phyloP scores from a whole-genome alignment of 2,797 vertebrate genomes.

The Enteromius paludinosus region DNA sequence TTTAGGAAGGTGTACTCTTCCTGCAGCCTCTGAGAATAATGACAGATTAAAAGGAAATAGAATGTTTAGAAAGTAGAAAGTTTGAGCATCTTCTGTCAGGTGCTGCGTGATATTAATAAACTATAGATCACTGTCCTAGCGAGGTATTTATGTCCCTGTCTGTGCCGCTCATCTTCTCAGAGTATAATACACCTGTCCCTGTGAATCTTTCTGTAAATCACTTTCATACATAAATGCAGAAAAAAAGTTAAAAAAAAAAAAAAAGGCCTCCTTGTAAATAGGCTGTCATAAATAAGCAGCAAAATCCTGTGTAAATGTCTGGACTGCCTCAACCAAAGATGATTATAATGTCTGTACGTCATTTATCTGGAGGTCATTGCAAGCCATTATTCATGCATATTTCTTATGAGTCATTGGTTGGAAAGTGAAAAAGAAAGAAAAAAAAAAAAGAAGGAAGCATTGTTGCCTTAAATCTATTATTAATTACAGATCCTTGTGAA shows the following conservation, averaged over 20 bases:
- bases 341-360: constrained; percentile 38
- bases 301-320: constrained; percentile 61
- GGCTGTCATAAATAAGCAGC: constrained; percentile 54
- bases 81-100: not conserved
- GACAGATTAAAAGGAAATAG: not conserved
- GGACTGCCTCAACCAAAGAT: constrained; percentile 70
- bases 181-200: constrained; percentile 9
- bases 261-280: constrained; percentile 15
- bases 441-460: constrained; percentile 36
- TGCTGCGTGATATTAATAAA: constrained; percentile 4
- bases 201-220: not conserved
- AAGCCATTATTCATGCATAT: constrained; percentile 39
- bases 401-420: constrained; percentile 43
- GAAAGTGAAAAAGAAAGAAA: constrained; percentile 42
- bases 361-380: constrained; percentile 30
- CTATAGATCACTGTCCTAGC: not conserved
- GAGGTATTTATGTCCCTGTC: not conserved
- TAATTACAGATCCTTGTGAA: constrained; percentile 48
- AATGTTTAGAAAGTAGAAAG: not conserved
- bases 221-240: constrained; percentile 15
- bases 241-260: not conserved
- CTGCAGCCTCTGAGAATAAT: not conserved
- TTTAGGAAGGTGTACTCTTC: not conserved
- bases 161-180: not conserved
- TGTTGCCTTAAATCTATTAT: constrained; percentile 64